Conservation (phyloP, 2,797 vertebrate species). For the Centroberyx gerrardi region DNA sequence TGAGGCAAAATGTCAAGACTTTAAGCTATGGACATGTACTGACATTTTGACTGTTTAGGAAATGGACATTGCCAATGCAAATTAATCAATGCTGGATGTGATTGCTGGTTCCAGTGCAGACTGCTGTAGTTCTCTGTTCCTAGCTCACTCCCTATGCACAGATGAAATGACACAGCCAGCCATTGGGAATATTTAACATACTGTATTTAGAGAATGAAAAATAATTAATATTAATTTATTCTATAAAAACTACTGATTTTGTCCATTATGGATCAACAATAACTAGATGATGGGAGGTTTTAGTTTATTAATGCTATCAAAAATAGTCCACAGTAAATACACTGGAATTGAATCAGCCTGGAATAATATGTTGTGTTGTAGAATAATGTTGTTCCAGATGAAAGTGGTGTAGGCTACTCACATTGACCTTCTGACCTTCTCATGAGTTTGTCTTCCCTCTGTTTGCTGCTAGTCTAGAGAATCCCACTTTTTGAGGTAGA, state of each 20-base stretch:
- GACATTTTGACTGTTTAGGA: slow-evolving; percentile 37
- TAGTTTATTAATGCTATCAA: slow-evolving; percentile 70
- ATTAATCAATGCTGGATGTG: slow-evolving; percentile 60
- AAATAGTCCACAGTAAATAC: slow-evolving; percentile 72
- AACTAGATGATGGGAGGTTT: slow-evolving; percentile 81
- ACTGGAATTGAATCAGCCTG: slow-evolving; percentile 86
- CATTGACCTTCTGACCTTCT: slow-evolving; percentile 81
- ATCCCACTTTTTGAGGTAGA: slow-evolving; percentile 78
- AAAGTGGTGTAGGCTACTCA: slow-evolving; percentile 75
- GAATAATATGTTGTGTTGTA: slow-evolving; percentile 67
- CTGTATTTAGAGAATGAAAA: slow-evolving; percentile 90
- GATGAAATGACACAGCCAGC: slow-evolving; percentile 77
- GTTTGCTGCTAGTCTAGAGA: slow-evolving; percentile 97
- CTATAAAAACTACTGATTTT: slow-evolving; percentile 89
- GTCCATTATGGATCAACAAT: slow-evolving; percentile 82
- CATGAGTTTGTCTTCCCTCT: slow-evolving; percentile 82
- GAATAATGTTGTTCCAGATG: slow-evolving; percentile 65
- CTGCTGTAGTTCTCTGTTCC: slow-evolving; percentile 48
- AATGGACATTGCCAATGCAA: slow-evolving; percentile 56
- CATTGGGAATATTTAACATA: slow-evolving; percentile 95
- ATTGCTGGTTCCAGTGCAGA: slow-evolving; percentile 54
- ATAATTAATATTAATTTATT: slow-evolving; percentile 99
- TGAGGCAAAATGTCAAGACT: slow-evolving; percentile 56
- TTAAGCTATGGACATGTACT: slow-evolving; percentile 68
- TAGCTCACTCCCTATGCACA: slow-evolving; percentile 54